phyloP scores from a whole-genome alignment of 2,888 invertebrate species.

The Morpho deidamia region DNA sequence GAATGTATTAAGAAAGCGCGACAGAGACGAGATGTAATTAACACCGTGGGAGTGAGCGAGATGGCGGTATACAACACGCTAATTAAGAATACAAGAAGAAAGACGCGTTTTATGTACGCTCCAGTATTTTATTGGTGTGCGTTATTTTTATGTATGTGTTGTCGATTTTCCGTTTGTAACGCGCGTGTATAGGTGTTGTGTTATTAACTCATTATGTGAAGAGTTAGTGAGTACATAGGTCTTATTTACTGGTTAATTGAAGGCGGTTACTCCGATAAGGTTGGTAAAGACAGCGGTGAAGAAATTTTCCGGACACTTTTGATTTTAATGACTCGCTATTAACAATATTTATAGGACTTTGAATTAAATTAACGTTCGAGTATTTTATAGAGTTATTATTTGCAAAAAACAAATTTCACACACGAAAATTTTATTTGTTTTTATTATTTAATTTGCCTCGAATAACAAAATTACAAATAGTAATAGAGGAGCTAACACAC shows the following conservation, averaged over 20 bases:
- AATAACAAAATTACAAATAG: too few relatives aligned
- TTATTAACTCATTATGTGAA: conserved; percentile 78
- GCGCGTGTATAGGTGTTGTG: conserved; percentile 57
- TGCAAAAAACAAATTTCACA: too few relatives aligned
- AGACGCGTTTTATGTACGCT: conserved; percentile 75
- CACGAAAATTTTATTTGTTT: too few relatives aligned
- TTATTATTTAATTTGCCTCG: too few relatives aligned
- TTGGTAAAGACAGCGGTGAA: conserved; percentile 54
- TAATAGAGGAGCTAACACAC: too few relatives aligned
- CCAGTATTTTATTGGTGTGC: conserved; percentile 46
- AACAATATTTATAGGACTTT: neutral
- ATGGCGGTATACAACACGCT: conserved; percentile 72
- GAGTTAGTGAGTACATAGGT: conserved; percentile 63
- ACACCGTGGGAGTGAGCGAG: conserved; percentile 62
- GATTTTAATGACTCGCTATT: conserved; percentile 37
- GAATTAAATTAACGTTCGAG: neutral
- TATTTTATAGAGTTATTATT: neutral
- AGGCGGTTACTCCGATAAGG: conserved; percentile 69
- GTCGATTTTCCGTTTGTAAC: conserved; percentile 53
- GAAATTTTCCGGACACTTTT: conserved; percentile 40
- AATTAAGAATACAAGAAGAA: conserved; percentile 86
- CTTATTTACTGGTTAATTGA: conserved; percentile 75
- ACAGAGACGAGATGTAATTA: conserved; percentile 73
- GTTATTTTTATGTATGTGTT: conserved; percentile 45
- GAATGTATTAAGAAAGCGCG: conserved; percentile 79